Base-by-base conservation (phyloP, 2,113 vertebrate genomes). In the Burhinus oedicnemus region DNA sequence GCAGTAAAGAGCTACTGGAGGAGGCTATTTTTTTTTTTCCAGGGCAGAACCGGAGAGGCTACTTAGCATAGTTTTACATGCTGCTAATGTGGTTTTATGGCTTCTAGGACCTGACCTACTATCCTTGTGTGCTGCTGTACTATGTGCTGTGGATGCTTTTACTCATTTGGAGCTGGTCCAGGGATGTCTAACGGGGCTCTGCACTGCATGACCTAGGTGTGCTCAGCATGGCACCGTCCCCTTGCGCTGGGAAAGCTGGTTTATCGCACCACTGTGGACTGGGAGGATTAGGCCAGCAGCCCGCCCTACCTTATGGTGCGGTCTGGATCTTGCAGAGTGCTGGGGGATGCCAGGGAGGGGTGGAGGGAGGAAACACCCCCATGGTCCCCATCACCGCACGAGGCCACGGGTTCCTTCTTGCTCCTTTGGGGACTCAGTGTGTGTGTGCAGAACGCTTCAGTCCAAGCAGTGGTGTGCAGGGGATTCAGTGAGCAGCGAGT, bases 51-150 rank as follows among this genome's bases (percentile, higher is more conserved):
- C 15, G 1, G 78, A 91, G 92, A 88, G 66, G 75, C 54, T 95
- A 80, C 74, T 96, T 96, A 95, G 82, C 92, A 92, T 92, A 92
- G 87, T 88, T 96, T 83, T 90, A 72, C 62, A 54, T 69, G 84
- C 87, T 93, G 85, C 79, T 97, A 96, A 96, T 96, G 90, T 86
- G 88, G 69, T 91, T 95, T 94, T 95, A 95, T 95, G 90, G 93
- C 92, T 96, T 95, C 61, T 84, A 96, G 92, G 64, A 94, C 89
- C 80, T 92, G 96, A 92, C 92, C 86, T 95, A 87, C 74, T 97
- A 54, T 93, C 2, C 1, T 55, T 82, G 47, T 44, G 66, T 83
- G 75, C 81, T 88, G 85, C 88, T 85, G 18, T 82, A 30, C 91
- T 78, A 78, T 61, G 70, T 52, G 17, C 79, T 91, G 25, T 76